Conservation (phyloP, 2,113 vertebrate genomes). For the Lasiurus cinereus region DNA sequence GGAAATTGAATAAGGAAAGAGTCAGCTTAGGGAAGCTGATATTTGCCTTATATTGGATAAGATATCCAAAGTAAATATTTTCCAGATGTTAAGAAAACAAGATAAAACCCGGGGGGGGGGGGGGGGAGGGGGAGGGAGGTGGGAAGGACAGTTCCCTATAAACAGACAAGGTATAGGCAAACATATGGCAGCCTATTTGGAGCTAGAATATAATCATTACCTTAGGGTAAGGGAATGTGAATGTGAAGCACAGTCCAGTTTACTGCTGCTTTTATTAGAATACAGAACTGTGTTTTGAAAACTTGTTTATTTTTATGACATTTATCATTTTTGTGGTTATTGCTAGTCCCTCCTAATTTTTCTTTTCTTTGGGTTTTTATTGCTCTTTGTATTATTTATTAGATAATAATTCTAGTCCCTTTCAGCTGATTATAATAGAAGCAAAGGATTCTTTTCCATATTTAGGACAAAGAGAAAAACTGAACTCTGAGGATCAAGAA, state of each 20-base stretch:
- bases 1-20: background rate
- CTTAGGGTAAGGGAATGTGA: background rate
- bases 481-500: background rate
- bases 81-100: conserved; percentile 24
- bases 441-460: background rate
- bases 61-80: conserved; percentile 37
- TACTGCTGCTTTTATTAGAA: background rate
- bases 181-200: background rate
- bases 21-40: background rate
- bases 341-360: background rate
- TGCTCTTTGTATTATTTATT: background rate
- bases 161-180: background rate
- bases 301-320: conserved; percentile 14
- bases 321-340: background rate
- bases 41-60: conserved; percentile 28
- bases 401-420: conserved; percentile 15
- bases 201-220: background rate
- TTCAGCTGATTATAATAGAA: conserved; percentile 2
- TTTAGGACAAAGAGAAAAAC: conserved; percentile 33
- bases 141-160: background rate
- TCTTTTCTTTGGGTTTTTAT: conserved; percentile 2
- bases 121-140: too few relatives aligned
- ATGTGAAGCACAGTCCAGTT: background rate
- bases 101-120: background rate
- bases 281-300: background rate